Conservation (phyloP, 2,113 vertebrate species). For the Gymnorhina tibicen region DNA sequence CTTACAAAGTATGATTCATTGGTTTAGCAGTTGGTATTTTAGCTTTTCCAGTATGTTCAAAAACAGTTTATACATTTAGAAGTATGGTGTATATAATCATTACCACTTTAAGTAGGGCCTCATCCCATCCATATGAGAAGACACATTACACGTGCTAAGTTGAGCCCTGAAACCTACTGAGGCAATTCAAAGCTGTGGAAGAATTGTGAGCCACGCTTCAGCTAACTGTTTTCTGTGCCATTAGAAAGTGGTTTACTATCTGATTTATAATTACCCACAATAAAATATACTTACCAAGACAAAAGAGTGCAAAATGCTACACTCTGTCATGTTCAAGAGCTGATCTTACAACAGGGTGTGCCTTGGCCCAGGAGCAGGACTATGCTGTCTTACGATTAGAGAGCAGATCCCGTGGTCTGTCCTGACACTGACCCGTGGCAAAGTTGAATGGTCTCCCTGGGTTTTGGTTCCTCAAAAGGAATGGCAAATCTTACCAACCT, state of each 20-base stretch:
- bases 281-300: background rate
- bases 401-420: background rate
- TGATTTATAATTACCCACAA: background rate
- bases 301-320: background rate
- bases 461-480: background rate
- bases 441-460: background rate
- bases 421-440: background rate
- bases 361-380: background rate
- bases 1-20: constrained; percentile 48
- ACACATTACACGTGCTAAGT: background rate
- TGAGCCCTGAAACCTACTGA: background rate
- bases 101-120: constrained; percentile 28
- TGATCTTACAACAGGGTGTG: background rate
- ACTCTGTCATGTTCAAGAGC: background rate
- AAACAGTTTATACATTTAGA: constrained; percentile 48
- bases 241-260: background rate
- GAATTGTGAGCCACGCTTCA: background rate
- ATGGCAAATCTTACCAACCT: background rate
- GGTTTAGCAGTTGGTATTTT: constrained; percentile 45
- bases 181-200: background rate
- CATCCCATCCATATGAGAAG: background rate
- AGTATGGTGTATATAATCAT: constrained; percentile 49
- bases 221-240: background rate
- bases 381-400: background rate
- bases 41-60: constrained; percentile 56